Evolutionary conservation across 2,888 invertebrate species (phyloP).

Genomic region (Syritta pipiens): DNA sequence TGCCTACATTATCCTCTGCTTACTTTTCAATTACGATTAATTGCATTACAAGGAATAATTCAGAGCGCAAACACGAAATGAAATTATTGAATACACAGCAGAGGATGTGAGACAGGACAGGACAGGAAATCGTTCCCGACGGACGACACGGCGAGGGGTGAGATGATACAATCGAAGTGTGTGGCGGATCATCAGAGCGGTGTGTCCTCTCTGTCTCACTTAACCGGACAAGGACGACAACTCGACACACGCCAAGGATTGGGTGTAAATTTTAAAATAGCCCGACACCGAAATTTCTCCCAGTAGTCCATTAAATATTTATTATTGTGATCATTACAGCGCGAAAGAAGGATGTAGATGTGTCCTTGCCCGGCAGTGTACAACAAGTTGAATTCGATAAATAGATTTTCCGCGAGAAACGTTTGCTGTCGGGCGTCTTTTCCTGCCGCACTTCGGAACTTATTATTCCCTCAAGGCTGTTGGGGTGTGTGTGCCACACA

Average conservation of each 20-base stretch:
- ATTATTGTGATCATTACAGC: slow-evolving; percentile 49
- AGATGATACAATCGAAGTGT: neutral
- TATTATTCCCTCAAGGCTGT: slow-evolving; percentile 42
- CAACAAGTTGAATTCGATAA: slow-evolving; percentile 53
- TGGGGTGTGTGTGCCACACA: neutral
- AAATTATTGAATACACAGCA: slow-evolving; percentile 40
- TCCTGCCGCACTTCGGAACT: slow-evolving; percentile 7
- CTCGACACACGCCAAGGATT: slow-evolving; percentile 9
- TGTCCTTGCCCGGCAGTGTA: neutral
- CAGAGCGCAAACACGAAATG: slow-evolving; percentile 42
- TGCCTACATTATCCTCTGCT: slow-evolving; percentile 4
- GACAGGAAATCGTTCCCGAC: slow-evolving; percentile 22
- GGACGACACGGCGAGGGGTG: neutral
- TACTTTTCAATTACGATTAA: slow-evolving; percentile 47
- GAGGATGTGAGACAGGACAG: neutral
- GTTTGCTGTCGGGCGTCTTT: neutral
- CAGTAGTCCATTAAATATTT: slow-evolving; percentile 62
- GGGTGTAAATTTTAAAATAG: slow-evolving; percentile 22
- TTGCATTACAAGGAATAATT: slow-evolving; percentile 53
- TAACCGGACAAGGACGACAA: slow-evolving; percentile 6
- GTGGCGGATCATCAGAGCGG: neutral
- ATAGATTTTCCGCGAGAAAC: slow-evolving; percentile 27
- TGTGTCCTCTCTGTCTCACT: neutral
- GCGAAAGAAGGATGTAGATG: neutral
- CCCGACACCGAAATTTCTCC: slow-evolving; percentile 29